Evolutionary conservation across 35 echinoderm and acorn worm species (phyloP).

Genomic region (Chiridota heheva): DNA sequence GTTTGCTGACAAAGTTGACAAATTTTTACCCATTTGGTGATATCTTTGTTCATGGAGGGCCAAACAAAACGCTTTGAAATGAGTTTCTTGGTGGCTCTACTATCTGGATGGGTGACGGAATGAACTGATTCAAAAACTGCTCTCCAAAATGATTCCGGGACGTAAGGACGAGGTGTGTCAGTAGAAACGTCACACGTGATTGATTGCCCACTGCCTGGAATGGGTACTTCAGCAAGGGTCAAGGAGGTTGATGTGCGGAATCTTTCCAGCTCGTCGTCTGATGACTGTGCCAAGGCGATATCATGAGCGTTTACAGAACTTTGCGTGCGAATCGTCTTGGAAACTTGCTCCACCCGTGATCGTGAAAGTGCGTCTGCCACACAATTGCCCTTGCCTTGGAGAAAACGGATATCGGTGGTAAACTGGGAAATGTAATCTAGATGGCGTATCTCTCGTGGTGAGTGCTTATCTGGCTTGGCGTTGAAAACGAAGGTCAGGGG

Average conservation of each 20-base stretch:
- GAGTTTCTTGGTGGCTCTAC: slow-evolving; percentile 46
- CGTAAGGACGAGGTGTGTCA: slow-evolving; percentile 20
- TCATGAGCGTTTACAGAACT: slow-evolving; percentile 3
- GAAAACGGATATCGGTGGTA: background rate
- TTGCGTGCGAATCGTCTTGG: background rate
- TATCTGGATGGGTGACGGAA: background rate
- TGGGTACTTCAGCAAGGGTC: background rate
- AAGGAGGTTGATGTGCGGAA: background rate
- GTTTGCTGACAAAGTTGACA: slow-evolving; percentile 48
- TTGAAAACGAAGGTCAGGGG: background rate
- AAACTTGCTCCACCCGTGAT: background rate
- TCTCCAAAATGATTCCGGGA: background rate
- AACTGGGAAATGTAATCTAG: slow-evolving; percentile 34
- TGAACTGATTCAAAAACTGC: slow-evolving; percentile 20
- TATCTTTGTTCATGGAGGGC: slow-evolving; percentile 52
- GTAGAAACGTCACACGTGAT: slow-evolving; percentile 20
- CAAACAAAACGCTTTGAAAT: slow-evolving; percentile 50
- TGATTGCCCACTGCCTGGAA: background rate
- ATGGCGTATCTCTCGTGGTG: slow-evolving; percentile 31
- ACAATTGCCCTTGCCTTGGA: background rate
- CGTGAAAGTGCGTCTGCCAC: slow-evolving; percentile 30
- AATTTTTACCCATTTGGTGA: slow-evolving; percentile 42
- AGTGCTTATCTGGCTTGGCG: slow-evolving; percentile 5
- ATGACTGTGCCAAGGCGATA: slow-evolving; percentile 13
- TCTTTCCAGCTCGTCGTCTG: background rate